These are phyloP conservation scores for Atta colombica DNA, from an alignment of 1,140 invertebrate species.

Conservation along the genomic window DNA sequence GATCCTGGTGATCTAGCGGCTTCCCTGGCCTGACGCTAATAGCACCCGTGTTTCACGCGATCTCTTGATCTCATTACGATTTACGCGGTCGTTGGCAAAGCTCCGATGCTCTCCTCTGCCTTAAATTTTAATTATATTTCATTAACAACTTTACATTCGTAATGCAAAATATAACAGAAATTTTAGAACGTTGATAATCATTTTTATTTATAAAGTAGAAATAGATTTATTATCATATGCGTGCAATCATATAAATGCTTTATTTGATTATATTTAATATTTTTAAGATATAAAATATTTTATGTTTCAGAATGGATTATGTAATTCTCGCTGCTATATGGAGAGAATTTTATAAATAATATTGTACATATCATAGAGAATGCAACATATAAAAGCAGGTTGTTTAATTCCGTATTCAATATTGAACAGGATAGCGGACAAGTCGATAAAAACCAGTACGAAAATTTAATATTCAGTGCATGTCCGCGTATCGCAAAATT, in stretches of 20 bases:
- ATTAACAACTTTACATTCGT: slow-evolving; percentile 9
- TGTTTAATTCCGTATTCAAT: slow-evolving; percentile 48
- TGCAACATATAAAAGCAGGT: slow-evolving; percentile 20
- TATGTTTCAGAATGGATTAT: slow-evolving; percentile 8
- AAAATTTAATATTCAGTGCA: slow-evolving; percentile 35
- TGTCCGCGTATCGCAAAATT: slow-evolving; percentile 28
- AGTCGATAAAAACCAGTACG: slow-evolving; percentile 43
- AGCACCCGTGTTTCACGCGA: slow-evolving; percentile 43
- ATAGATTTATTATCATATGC: neutral
- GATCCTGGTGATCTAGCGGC: slow-evolving; percentile 33
- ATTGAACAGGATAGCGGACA: neutral
- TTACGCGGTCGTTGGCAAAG: neutral
- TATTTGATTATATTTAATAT: neutral
- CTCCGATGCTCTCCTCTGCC: neutral
- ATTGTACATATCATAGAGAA: neutral
- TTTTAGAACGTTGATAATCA: neutral
- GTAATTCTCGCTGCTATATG: slow-evolving; percentile 1
- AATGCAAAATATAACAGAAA: slow-evolving; percentile 5
- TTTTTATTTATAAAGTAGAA: slow-evolving; percentile 1
- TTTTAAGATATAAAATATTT: slow-evolving; percentile 9
- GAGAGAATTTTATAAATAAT: slow-evolving; percentile 10
- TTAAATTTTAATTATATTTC: slow-evolving; percentile 29
- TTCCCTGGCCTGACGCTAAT: slow-evolving; percentile 65
- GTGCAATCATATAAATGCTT: neutral
- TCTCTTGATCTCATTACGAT: slow-evolving; percentile 44